These are phyloP conservation scores for Dicerorhinus sumatrensis DNA, from an alignment of 2,113 vertebrate genomes.

Conservation along the genomic window DNA sequence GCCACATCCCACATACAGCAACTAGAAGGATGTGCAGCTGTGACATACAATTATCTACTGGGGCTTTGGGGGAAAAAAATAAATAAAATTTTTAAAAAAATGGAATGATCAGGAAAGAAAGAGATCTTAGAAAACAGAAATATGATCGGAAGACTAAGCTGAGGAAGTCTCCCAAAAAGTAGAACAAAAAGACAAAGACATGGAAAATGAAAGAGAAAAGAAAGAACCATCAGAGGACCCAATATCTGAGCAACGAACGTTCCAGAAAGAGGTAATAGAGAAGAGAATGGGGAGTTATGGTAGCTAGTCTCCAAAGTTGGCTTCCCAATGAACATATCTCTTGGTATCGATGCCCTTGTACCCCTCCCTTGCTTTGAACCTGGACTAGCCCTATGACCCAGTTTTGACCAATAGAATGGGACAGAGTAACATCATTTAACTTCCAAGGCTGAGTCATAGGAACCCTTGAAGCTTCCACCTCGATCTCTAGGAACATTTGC, in stretches of 20 bases:
- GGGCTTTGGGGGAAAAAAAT: no score
- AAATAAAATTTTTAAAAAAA: not conserved
- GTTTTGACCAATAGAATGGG: not conserved
- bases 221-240: not conserved
- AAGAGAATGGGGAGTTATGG: not conserved
- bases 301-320: not conserved
- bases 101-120: not conserved
- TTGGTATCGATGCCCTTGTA: not conserved
- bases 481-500: conserved; percentile 38
- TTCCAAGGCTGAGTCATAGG: conserved; percentile 37
- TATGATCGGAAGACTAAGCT: not conserved
- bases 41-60: no score
- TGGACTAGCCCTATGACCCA: not conserved
- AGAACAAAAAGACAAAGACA: not conserved
- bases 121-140: conserved; percentile 39
- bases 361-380: not conserved
- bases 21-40: no score
- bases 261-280: not conserved
- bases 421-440: conserved; percentile 34
- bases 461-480: conserved; percentile 23
- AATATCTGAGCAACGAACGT: not conserved
- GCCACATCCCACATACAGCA: no score
- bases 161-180: not conserved
- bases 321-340: not conserved
- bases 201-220: not conserved